These are phyloP conservation scores for Pristionchus arcanus DNA, from an alignment of 2,888 invertebrate genomes.

Conservation along the genomic window DNA sequence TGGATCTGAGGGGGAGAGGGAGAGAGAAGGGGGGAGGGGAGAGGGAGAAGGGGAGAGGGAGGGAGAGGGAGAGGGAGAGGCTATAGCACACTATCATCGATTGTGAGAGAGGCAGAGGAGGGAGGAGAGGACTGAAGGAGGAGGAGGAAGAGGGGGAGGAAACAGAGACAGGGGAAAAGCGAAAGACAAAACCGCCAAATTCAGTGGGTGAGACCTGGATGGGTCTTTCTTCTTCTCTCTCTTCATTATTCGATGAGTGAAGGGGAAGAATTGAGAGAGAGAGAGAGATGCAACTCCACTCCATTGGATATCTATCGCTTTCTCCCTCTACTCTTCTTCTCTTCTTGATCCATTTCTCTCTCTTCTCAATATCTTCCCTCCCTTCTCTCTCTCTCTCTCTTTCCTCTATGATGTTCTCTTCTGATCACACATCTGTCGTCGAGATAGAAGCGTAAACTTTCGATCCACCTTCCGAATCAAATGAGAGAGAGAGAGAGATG, in stretches of 20 bases:
- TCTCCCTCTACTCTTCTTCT: background rate
- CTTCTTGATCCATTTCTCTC: slow-evolving; percentile 17
- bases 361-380: background rate
- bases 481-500: slow-evolving; percentile 43
- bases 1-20: background rate
- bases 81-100: slow-evolving; percentile 47
- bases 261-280: background rate
- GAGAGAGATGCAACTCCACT: background rate
- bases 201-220: background rate
- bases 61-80: slow-evolving; percentile 15
- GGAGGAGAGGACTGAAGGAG: slow-evolving; percentile 25
- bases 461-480: background rate
- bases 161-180: background rate
- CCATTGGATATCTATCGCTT: slow-evolving; percentile 41
- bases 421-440: slow-evolving; percentile 54
- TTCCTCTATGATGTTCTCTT: slow-evolving; percentile 30
- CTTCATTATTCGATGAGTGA: slow-evolving; percentile 27
- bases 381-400: slow-evolving; percentile 1
- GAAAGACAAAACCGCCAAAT: slow-evolving; percentile 37
- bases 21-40: slow-evolving; percentile 19
- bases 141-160: background rate
- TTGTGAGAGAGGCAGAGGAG: slow-evolving; percentile 44
- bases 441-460: slow-evolving; percentile 49
- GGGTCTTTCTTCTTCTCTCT: background rate
- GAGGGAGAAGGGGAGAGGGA: slow-evolving; percentile 17